Conservation (phyloP, 35 echinoderm and acorn worm species). For the Apostichopus parvimensis region DNA sequence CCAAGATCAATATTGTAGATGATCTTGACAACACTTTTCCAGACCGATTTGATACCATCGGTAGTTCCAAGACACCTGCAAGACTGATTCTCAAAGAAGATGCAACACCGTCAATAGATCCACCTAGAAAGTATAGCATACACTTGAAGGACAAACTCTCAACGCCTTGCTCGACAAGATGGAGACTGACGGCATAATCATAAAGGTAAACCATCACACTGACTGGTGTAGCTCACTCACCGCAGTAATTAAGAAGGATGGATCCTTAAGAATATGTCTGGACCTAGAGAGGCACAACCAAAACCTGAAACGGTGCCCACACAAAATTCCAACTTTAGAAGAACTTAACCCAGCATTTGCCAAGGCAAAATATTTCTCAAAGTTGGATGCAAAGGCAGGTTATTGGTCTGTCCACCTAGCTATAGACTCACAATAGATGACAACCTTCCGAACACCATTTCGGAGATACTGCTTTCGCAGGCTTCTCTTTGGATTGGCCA, state of each 20-base stretch:
- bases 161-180: no score
- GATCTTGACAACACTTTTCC: slow-evolving; percentile 12
- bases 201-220: background rate
- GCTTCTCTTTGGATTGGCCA: no score
- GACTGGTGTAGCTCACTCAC: slow-evolving; percentile 61
- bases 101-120: slow-evolving; percentile 57
- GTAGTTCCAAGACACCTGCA: slow-evolving; percentile 48
- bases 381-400: no score
- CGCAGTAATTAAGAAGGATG: slow-evolving; percentile 39
- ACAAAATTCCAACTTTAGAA: slow-evolving; percentile 68
- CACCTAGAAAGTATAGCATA: background rate
- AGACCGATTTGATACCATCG: slow-evolving; percentile 53
- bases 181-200: no score
- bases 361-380: no score
- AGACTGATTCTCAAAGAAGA: slow-evolving; percentile 47
- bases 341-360: slow-evolving; percentile 30
- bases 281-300: background rate
- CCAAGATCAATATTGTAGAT: background rate
- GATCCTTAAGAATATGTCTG: slow-evolving; percentile 51
- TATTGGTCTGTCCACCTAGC: no score
- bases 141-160: no score
- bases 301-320: slow-evolving; percentile 13
- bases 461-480: no score
- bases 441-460: no score
- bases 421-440: no score